Evolutionary conservation across 1,140 invertebrate species (phyloP).

Genomic region (Diprion similis): DNA sequence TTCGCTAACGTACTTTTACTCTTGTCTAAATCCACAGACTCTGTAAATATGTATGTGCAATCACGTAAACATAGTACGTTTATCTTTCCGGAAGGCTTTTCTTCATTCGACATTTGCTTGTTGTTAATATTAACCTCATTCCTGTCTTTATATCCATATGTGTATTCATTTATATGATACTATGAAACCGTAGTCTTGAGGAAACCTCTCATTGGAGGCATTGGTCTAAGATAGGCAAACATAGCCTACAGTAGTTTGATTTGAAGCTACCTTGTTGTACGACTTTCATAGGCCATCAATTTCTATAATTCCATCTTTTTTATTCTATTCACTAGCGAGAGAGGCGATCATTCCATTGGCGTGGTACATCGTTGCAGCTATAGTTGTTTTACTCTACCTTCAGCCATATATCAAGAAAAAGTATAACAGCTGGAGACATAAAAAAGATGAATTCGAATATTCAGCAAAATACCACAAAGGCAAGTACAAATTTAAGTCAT

Average conservation of each 20-base stretch:
- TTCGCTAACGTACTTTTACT: no score
- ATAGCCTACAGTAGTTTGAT: background rate
- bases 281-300: background rate
- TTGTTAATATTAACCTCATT: no score
- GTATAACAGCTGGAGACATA: slow-evolving; percentile 45
- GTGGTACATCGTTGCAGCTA: slow-evolving; percentile 47
- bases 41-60: no score
- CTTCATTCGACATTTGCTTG: no score
- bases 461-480: slow-evolving; percentile 59
- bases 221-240: no score
- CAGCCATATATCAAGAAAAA: slow-evolving; percentile 45
- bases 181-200: no score
- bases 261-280: background rate
- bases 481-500: slow-evolving; percentile 27
- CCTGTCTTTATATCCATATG: background rate
- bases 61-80: no score
- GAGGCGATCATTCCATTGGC: slow-evolving; percentile 40
- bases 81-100: no score
- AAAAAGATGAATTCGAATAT: slow-evolving; percentile 50
- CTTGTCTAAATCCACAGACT: no score
- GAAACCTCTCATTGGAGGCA: no score
- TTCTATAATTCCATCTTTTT: background rate
- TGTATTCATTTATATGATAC: background rate
- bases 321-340: slow-evolving; percentile 42
- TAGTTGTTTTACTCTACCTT: slow-evolving; percentile 36